A percentile compares a stretch with the other conserved stretches of the same genome.
These are phyloP conservation scores for Gymnocheta viridis DNA, from an alignment of 2,888 invertebrate genomes.

Conservation along the genomic window DNA sequence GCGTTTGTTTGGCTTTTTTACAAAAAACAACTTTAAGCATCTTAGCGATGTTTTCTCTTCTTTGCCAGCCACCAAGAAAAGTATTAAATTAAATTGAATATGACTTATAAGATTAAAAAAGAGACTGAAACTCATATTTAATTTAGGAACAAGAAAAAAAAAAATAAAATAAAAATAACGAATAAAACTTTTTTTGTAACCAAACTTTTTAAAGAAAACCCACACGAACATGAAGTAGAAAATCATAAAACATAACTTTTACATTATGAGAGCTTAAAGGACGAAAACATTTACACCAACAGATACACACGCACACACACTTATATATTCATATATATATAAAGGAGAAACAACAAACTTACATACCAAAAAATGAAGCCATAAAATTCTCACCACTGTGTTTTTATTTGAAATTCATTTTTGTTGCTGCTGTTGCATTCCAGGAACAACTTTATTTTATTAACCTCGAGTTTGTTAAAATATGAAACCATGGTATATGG, in stretches of 20 bases:
- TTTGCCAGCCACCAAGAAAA: constrained; percentile 31
- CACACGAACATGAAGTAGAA: constrained; percentile 44
- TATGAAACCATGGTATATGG: constrained; percentile 61
- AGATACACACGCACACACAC: not conserved
- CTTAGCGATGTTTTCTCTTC: not conserved
- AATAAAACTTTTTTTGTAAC: constrained; percentile 16
- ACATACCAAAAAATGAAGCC: constrained; percentile 44
- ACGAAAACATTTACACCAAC: constrained; percentile 17
- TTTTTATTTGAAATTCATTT: not conserved
- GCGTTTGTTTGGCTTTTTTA: not conserved
- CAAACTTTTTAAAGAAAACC: constrained; percentile 33
- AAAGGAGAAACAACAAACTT: too few species aligned
- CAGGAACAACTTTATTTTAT: constrained; percentile 66
- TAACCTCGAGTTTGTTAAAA: constrained; percentile 59
- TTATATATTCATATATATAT: too few species aligned
- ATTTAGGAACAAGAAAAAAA: constrained; percentile 23
- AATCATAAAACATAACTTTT: constrained; percentile 68
- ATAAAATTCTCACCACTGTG: constrained; percentile 56
- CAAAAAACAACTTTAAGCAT: not conserved
- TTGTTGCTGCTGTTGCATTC: constrained; percentile 9
- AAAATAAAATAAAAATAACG: not conserved
- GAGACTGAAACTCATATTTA: constrained; percentile 35
- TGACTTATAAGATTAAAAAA: constrained; percentile 43
- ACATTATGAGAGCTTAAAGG: constrained; percentile 58
- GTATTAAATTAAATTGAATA: constrained; percentile 53